Conservation (phyloP, 2,797 vertebrate species). For the Coluber constrictor region DNA sequence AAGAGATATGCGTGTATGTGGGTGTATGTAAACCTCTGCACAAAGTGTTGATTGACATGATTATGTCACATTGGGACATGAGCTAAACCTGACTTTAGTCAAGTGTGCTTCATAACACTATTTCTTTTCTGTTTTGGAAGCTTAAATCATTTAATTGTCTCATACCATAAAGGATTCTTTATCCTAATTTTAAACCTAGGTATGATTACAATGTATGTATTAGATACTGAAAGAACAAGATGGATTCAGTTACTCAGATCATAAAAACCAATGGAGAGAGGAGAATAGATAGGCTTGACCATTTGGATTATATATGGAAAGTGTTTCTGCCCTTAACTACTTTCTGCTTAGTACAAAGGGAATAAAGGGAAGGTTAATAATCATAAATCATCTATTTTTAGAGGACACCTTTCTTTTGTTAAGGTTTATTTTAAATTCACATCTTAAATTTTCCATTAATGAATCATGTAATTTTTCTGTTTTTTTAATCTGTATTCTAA, state of each 20-base stretch:
- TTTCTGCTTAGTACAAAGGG: neutral
- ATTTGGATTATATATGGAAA: neutral
- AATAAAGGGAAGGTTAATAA: neutral
- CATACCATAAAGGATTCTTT: slow-evolving; percentile 7
- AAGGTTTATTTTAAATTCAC: neutral
- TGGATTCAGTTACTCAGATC: neutral
- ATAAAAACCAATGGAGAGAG: neutral
- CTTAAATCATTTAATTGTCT: fast-evolving
- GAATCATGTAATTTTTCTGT: neutral
- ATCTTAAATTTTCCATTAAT: neutral
- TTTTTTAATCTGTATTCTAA: neutral
- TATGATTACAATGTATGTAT: neutral
- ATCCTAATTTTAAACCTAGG: slow-evolving; percentile 13
- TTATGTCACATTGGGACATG: neutral
- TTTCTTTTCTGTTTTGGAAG: neutral
- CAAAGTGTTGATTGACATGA: neutral
- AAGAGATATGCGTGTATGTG: neutral
- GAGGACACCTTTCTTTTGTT: neutral
- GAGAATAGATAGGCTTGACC: neutral
- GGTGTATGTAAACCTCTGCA: neutral
- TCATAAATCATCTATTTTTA: neutral
- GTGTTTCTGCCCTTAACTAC: neutral
- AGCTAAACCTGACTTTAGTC: neutral
- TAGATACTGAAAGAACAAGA: neutral
- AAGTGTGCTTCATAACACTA: neutral